Conservation (phyloP, 2,888 invertebrate species). For the Neria commutata region DNA sequence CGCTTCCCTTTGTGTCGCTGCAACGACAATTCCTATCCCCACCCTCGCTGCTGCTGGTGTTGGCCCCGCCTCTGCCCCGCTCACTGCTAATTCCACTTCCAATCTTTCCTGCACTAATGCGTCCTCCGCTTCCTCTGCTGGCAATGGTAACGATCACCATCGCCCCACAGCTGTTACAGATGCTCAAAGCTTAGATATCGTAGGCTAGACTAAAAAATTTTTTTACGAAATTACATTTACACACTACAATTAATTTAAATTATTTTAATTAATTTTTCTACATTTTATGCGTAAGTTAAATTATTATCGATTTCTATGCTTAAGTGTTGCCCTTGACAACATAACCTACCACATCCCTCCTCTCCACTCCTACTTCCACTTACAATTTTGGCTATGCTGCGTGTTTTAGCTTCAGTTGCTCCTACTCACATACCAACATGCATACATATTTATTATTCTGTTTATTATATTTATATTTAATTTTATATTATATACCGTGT, state of each 20-base stretch:
- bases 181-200: slow-evolving; percentile 63
- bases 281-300: slow-evolving; percentile 8
- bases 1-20: not conserved
- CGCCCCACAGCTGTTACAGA: slow-evolving; percentile 56
- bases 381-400: too few species aligned
- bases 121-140: not conserved
- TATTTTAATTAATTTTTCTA: slow-evolving; percentile 34
- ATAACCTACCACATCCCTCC: too few species aligned
- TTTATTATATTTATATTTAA: too few species aligned
- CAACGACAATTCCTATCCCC: slow-evolving; percentile 2
- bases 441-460: too few species aligned
- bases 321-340: too few species aligned
- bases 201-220: slow-evolving; percentile 54
- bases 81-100: not conserved
- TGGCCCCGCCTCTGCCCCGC: slow-evolving; percentile 30
- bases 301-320: too few species aligned
- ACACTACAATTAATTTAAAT: slow-evolving; percentile 34
- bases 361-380: too few species aligned
- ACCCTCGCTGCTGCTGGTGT: slow-evolving; percentile 10
- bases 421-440: too few species aligned
- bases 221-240: slow-evolving; percentile 16
- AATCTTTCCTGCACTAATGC: not conserved
- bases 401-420: too few species aligned
- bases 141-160: slow-evolving; percentile 20
- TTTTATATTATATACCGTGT: too few species aligned